Percentiles rank a stretch among this genome's conserved stretches.
These are phyloP conservation scores for Neomonachus schauinslandi DNA, from an alignment of 2,113 vertebrate species.

Conservation along the genomic window DNA sequence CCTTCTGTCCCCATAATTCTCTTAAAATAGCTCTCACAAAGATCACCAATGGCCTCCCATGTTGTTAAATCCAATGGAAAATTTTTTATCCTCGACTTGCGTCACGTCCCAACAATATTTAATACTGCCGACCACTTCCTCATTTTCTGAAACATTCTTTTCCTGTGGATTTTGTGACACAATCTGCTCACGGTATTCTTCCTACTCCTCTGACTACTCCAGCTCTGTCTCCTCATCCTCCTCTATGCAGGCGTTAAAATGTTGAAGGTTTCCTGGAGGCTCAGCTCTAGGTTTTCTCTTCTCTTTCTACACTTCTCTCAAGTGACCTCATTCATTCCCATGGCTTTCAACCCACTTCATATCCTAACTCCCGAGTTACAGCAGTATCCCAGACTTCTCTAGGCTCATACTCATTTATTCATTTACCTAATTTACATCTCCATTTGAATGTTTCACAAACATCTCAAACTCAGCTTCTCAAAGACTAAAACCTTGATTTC, in stretches of 20 bases:
- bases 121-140: not conserved
- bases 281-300: slow-evolving; percentile 22
- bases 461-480: slow-evolving; percentile 24
- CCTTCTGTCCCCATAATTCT: not conserved
- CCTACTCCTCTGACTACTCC: slow-evolving; percentile 19
- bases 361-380: not conserved
- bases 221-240: slow-evolving; percentile 37
- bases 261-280: not conserved
- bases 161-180: slow-evolving; percentile 18
- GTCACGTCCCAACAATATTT: slow-evolving; percentile 7
- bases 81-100: not conserved
- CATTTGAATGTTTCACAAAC: slow-evolving; percentile 37
- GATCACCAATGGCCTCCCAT: not conserved
- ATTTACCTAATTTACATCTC: slow-evolving; percentile 39
- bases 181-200: not conserved
- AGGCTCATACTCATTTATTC: slow-evolving; percentile 14
- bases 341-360: slow-evolving; percentile 23
- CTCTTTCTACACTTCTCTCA: not conserved
- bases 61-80: slow-evolving; percentile 24
- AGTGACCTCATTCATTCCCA: slow-evolving; percentile 6
- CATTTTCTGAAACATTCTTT: slow-evolving; percentile 3
- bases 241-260: not conserved
- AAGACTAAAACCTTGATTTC: slow-evolving; percentile 58
- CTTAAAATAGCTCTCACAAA: slow-evolving; percentile 28
- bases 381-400: not conserved